Evolutionary conservation across 2,888 invertebrate genomes (phyloP).

Genomic region (Orthosia cruda): DNA sequence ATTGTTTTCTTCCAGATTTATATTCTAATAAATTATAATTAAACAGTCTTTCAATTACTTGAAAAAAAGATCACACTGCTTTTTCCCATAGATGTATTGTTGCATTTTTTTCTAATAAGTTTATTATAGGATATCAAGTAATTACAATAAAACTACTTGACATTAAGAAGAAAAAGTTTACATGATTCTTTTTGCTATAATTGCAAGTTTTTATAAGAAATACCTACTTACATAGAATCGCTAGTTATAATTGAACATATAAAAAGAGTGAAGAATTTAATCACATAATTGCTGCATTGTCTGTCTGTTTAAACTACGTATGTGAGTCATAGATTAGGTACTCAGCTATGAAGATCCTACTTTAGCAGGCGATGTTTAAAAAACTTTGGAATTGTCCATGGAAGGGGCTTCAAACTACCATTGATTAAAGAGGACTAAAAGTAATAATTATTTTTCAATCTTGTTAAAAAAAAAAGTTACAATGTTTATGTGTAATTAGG

Average conservation of each 20-base stretch:
- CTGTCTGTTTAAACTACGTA: slow-evolving; percentile 65
- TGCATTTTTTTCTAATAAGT: not conserved
- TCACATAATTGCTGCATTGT: slow-evolving; percentile 72
- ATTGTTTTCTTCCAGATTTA: too few relatives aligned
- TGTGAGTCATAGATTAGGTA: slow-evolving; percentile 65
- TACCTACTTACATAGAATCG: slow-evolving; percentile 41
- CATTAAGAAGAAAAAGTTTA: slow-evolving; percentile 12
- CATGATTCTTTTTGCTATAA: slow-evolving; percentile 28
- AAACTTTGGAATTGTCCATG: not conserved
- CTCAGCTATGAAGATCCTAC: slow-evolving; percentile 39
- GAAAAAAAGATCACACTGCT: too few relatives aligned
- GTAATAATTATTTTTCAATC: not conserved
- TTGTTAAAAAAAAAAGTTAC: not conserved
- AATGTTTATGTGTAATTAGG: not conserved
- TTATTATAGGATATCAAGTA: not conserved
- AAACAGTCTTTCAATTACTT: too few relatives aligned
- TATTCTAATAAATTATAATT: too few relatives aligned
- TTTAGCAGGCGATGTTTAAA: not conserved
- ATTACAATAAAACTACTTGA: slow-evolving; percentile 6
- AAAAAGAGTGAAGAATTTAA: slow-evolving; percentile 67
- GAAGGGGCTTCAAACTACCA: not conserved
- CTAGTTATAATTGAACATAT: slow-evolving; percentile 60
- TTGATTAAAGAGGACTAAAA: not conserved
- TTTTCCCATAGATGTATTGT: not conserved
- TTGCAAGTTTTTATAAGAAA: slow-evolving; percentile 47